Conservation (phyloP, 1,140 invertebrate genomes). For the Caenorhabditis latens region DNA sequence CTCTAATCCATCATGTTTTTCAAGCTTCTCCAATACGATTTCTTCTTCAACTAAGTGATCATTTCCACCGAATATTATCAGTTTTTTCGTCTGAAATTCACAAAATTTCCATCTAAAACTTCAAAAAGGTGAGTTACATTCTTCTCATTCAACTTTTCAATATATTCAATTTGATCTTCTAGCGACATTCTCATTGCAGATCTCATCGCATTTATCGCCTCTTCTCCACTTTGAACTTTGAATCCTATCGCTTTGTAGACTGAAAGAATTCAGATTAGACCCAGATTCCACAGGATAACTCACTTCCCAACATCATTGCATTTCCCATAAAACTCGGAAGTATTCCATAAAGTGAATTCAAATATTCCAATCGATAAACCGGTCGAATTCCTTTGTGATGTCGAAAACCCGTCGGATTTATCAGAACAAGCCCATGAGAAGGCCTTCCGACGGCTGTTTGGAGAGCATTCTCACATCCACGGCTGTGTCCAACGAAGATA, state of each 20-base stretch:
- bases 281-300: not conserved
- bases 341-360: not conserved
- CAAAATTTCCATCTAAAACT: not conserved
- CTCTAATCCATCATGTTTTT: slow-evolving; percentile 12
- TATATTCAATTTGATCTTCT: slow-evolving; percentile 62
- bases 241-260: slow-evolving; percentile 64
- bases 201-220: slow-evolving; percentile 45
- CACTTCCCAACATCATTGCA: slow-evolving; percentile 1
- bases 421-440: slow-evolving; percentile 58
- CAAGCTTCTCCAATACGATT: slow-evolving; percentile 44
- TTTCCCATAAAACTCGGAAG: slow-evolving; percentile 34
- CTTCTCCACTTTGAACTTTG: slow-evolving; percentile 51
- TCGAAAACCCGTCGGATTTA: slow-evolving; percentile 65
- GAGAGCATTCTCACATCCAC: slow-evolving; percentile 63
- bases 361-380: slow-evolving; percentile 27
- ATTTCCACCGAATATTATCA: slow-evolving; percentile 62
- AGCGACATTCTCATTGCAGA: slow-evolving; percentile 59
- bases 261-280: slow-evolving; percentile 29
- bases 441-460: slow-evolving; percentile 43
- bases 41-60: slow-evolving; percentile 63
- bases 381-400: slow-evolving; percentile 63
- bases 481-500: slow-evolving; percentile 64
- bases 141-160: slow-evolving; percentile 59
- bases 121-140: not conserved
- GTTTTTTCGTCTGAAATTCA: slow-evolving; percentile 57